Percentiles rank a stretch among this genome's conserved stretches.
Conservation (phyloP, 2,113 vertebrate genomes). For the Alces alces region DNA sequence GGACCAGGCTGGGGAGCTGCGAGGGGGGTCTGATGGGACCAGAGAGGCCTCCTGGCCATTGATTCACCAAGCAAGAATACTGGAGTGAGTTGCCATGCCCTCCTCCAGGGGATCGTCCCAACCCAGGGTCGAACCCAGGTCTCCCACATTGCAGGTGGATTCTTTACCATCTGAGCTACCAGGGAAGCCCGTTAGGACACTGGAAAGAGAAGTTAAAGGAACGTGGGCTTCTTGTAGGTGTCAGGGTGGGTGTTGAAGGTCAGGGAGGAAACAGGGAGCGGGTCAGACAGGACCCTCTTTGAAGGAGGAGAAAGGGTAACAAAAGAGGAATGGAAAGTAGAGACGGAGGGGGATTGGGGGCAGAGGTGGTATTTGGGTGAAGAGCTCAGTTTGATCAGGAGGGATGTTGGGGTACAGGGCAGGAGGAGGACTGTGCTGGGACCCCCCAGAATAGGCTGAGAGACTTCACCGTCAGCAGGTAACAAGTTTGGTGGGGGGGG, state of each 20-base stretch:
- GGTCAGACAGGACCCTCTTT: background rate
- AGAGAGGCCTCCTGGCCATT: too few relatives aligned
- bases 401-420: background rate
- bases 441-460: background rate
- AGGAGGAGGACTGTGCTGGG: background rate
- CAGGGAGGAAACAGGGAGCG: conserved; percentile 29
- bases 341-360: background rate
- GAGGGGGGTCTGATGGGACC: background rate
- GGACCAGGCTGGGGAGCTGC: too few relatives aligned
- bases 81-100: background rate
- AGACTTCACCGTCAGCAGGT: background rate
- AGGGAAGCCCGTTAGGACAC: background rate
- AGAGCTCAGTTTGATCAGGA: background rate
- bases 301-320: background rate
- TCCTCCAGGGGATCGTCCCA: background rate
- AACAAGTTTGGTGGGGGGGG: background rate
- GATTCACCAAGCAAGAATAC: background rate
- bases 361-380: background rate
- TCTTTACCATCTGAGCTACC: background rate
- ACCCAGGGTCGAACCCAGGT: background rate
- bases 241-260: background rate
- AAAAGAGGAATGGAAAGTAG: background rate
- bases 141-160: background rate
- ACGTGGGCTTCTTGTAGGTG: background rate
- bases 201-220: background rate